These are phyloP conservation scores for Megalopta genalis DNA, from an alignment of 1,140 invertebrate genomes.

Conservation along the genomic window DNA sequence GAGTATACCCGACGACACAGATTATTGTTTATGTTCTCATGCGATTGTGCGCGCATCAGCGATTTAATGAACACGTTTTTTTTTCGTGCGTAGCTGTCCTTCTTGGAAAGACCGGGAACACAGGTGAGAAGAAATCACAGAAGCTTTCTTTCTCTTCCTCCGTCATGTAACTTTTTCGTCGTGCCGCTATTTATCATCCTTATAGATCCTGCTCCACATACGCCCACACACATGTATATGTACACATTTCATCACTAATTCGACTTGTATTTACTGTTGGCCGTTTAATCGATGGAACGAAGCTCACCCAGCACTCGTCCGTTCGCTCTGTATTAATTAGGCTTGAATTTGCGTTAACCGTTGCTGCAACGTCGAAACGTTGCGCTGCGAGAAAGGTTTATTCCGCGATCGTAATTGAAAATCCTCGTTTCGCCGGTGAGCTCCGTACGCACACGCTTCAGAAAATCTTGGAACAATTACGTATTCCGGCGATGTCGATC, in stretches of 20 bases:
- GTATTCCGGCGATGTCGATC: too few relatives aligned
- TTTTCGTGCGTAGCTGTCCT: conserved; percentile 77
- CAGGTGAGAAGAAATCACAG: conserved; percentile 74
- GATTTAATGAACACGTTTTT: conserved; percentile 65
- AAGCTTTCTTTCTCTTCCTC: neutral
- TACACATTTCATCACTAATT: conserved; percentile 20
- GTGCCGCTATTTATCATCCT: neutral
- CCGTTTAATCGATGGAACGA: conserved; percentile 29
- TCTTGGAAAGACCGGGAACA: conserved; percentile 78
- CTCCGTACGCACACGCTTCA: neutral
- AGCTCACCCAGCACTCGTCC: conserved; percentile 16
- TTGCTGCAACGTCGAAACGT: neutral
- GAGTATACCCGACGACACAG: too few relatives aligned
- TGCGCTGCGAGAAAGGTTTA: neutral
- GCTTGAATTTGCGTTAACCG: conserved; percentile 11
- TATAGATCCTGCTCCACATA: neutral
- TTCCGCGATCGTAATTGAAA: neutral
- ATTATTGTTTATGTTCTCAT: conserved; percentile 27
- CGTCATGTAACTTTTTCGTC: neutral
- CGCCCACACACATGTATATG: neutral
- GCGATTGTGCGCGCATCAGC: conserved; percentile 25
- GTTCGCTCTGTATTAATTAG: conserved; percentile 6
- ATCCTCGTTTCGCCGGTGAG: neutral
- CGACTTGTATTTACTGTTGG: conserved; percentile 42
- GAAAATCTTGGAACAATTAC: neutral